A percentile compares a stretch with the other conserved stretches of the same genome.
These are phyloP conservation scores for Orthonyx spaldingii DNA, from an alignment of 2,113 vertebrate species.

Conservation along the genomic window DNA sequence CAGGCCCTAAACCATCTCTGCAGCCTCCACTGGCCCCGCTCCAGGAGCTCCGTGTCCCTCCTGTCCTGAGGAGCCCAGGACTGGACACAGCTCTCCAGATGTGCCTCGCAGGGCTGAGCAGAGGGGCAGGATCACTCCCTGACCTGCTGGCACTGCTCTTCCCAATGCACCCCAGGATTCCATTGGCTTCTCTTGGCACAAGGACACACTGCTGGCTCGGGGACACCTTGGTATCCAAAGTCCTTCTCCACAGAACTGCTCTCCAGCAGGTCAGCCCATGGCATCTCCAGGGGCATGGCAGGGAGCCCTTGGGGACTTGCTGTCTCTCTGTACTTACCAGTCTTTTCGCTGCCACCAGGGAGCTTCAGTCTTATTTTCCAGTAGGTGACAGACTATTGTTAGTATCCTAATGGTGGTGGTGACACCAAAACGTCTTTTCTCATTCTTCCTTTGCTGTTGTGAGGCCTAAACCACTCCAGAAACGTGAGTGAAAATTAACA, in stretches of 20 bases:
- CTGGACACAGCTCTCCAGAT: neutral
- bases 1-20: neutral
- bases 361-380: neutral
- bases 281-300: neutral
- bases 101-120: neutral
- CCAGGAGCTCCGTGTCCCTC: neutral
- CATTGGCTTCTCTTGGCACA: neutral
- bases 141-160: neutral
- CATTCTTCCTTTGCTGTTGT: neutral
- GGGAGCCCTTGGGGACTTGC: neutral
- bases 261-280: neutral
- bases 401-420: neutral
- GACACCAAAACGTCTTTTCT: neutral
- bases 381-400: neutral
- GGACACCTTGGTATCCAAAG: neutral
- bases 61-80: neutral
- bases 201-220: neutral
- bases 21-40: rapidly evolving
- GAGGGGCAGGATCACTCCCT: neutral
- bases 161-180: rapidly evolving
- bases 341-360: neutral
- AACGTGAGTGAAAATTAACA: neutral
- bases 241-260: neutral
- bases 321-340: neutral
- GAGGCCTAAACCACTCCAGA: neutral